These are phyloP conservation scores for Leucozona laternaria DNA, from an alignment of 2,888 invertebrate species.

Conservation along the genomic window DNA sequence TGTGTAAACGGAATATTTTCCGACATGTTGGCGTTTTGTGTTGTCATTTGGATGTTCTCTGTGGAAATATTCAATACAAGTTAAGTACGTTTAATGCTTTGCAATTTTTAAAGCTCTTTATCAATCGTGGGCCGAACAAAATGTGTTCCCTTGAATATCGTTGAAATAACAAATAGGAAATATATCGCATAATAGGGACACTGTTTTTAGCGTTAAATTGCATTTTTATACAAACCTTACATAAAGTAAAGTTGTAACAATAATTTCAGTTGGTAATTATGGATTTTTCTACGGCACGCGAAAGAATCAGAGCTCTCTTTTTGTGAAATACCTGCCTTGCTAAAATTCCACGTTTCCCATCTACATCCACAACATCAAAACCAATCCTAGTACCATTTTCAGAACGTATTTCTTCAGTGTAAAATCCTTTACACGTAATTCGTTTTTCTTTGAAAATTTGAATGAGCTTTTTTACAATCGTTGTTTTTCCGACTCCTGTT, in stretches of 20 bases:
- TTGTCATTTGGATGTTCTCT: slow-evolving; percentile 69
- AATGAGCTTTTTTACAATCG: slow-evolving; percentile 85
- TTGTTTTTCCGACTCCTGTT: slow-evolving; percentile 88
- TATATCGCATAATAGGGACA: too few species aligned
- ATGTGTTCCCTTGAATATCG: too few species aligned
- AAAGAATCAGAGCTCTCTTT: neutral
- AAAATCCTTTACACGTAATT: slow-evolving; percentile 85
- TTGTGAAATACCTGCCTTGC: slow-evolving; percentile 83
- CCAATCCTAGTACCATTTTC: slow-evolving; percentile 85
- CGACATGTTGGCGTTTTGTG: slow-evolving; percentile 83
- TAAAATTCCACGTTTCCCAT: slow-evolving; percentile 84
- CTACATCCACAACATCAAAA: slow-evolving; percentile 86
- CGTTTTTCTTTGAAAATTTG: slow-evolving; percentile 81
- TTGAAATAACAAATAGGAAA: too few species aligned
- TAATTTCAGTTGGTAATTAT: too few species aligned
- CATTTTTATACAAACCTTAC: too few species aligned
- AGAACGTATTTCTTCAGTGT: slow-evolving; percentile 87
- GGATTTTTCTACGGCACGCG: neutral
- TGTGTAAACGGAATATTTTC: slow-evolving; percentile 86
- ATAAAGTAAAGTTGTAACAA: too few species aligned
- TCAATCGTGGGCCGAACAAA: neutral
- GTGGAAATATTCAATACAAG: neutral
- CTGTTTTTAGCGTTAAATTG: too few species aligned
- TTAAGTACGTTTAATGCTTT: neutral
- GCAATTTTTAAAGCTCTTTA: too few species aligned